Evolutionary conservation across 2,888 invertebrate genomes (phyloP).

Genomic region (Scelioninae gen. 1): DNA sequence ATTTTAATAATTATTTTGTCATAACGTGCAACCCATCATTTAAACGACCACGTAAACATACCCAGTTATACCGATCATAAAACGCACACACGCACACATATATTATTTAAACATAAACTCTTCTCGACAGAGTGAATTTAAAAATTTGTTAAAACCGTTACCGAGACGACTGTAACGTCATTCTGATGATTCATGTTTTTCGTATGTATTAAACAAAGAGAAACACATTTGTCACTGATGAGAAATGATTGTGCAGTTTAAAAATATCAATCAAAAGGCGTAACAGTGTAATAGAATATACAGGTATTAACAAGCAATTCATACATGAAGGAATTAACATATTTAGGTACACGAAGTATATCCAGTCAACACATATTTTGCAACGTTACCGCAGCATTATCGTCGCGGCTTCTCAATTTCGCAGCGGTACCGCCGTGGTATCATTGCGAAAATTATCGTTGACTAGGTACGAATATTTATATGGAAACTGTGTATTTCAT

Average conservation of each 20-base stretch:
- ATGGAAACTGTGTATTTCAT: too few relatives aligned
- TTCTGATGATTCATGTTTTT: conserved; percentile 61
- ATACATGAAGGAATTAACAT: conserved; percentile 18
- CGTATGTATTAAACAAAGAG: too few relatives aligned
- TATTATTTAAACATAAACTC: conserved; percentile 70
- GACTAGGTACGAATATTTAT: too few relatives aligned
- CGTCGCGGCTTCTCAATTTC: too few relatives aligned
- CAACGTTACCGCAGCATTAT: too few relatives aligned
- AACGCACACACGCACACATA: conserved; percentile 61
- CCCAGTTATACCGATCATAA: conserved; percentile 57
- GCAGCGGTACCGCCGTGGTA: too few relatives aligned
- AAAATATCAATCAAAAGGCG: conserved; percentile 34
- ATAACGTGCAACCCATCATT: conserved; percentile 63
- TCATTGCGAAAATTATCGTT: too few relatives aligned
- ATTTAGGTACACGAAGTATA: neutral
- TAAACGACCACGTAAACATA: conserved; percentile 55
- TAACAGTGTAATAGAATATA: conserved; percentile 62
- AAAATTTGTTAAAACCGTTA: conserved; percentile 80
- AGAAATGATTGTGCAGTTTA: too few relatives aligned
- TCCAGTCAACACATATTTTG: too few relatives aligned
- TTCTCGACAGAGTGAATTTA: conserved; percentile 79
- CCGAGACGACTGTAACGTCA: conserved; percentile 75
- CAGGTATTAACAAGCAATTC: conserved; percentile 48
- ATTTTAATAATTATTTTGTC: conserved; percentile 70
- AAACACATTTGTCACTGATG: conserved; percentile 30